Evolutionary conservation across 2,797 vertebrate genomes (phyloP).

Genomic region (Geotrypetes seraphini): DNA sequence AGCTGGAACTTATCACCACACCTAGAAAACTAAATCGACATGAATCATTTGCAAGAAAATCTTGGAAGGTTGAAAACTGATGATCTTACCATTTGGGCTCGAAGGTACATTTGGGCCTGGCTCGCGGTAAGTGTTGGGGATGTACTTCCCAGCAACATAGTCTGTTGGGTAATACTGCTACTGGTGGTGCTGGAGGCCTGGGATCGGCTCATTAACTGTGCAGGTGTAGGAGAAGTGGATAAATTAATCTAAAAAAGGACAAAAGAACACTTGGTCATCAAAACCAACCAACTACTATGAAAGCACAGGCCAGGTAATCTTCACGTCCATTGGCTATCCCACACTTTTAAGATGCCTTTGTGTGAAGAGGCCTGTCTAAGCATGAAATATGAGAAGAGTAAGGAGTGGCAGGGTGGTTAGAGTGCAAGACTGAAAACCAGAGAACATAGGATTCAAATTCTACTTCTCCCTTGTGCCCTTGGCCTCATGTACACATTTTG

Average conservation of each 20-base stretch:
- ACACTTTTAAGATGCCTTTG: too few relatives aligned
- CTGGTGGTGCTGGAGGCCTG: slow-evolving; percentile 72
- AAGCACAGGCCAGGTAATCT: too few relatives aligned
- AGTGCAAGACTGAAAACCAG: too few relatives aligned
- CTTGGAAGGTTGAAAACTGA: background rate
- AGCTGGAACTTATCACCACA: background rate
- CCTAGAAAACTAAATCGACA: background rate
- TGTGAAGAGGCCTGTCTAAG: too few relatives aligned
- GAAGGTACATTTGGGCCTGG: slow-evolving; percentile 91
- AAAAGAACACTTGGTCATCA: too few relatives aligned
- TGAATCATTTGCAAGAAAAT: background rate
- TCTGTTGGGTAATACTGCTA: slow-evolving; percentile 82
- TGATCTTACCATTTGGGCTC: slow-evolving; percentile 83
- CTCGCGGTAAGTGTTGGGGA: slow-evolving; percentile 74
- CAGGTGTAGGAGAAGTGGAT: slow-evolving; percentile 67
- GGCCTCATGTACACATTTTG: too few relatives aligned
- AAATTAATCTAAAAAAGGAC: slow-evolving; percentile 68
- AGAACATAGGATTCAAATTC: too few relatives aligned
- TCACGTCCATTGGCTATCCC: too few relatives aligned
- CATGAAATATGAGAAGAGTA: too few relatives aligned
- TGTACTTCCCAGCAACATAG: slow-evolving; percentile 79
- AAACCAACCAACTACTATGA: too few relatives aligned
- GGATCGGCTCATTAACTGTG: slow-evolving; percentile 76
- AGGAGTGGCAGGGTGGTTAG: too few relatives aligned
- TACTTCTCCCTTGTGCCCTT: too few relatives aligned